A percentile compares a stretch with the other conserved stretches of the same genome.
Conservation (phyloP, 1,140 invertebrate genomes). For the Mya arenaria region DNA sequence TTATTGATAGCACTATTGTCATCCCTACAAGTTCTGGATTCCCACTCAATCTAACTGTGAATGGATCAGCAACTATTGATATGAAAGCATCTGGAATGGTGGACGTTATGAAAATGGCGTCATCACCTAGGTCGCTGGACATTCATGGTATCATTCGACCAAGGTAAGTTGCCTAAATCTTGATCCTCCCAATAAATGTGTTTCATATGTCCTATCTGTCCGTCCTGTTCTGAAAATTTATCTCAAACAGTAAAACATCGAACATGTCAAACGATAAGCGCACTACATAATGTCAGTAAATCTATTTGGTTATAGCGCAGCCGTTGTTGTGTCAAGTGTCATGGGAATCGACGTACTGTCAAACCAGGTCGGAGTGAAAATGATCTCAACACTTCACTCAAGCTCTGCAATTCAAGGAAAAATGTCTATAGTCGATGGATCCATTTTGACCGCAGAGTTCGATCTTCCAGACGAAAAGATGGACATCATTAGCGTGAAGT, state of each 20-base stretch:
- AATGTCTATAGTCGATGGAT: slow-evolving; percentile 86
- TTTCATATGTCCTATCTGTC: background rate
- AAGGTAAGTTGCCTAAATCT: slow-evolving; percentile 54
- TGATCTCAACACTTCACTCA: slow-evolving; percentile 91
- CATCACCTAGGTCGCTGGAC: slow-evolving; percentile 75
- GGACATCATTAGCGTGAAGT: slow-evolving; percentile 89
- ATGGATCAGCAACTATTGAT: slow-evolving; percentile 92
- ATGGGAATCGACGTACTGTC: slow-evolving; percentile 92
- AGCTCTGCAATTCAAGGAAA: slow-evolving; percentile 89
- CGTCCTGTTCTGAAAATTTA: too few relatives aligned
- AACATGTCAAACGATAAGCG: background rate
- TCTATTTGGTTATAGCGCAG: slow-evolving; percentile 84
- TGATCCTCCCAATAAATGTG: background rate
- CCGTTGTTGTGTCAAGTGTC: slow-evolving; percentile 89
- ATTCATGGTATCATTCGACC: slow-evolving; percentile 71
- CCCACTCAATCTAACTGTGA: slow-evolving; percentile 90
- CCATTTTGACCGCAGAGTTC: slow-evolving; percentile 87
- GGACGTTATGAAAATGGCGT: slow-evolving; percentile 84
- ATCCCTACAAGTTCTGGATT: slow-evolving; percentile 92
- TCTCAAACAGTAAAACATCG: too few relatives aligned
- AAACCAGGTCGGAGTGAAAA: slow-evolving; percentile 89
- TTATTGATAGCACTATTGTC: slow-evolving; percentile 92
- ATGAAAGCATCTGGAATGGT: slow-evolving; percentile 87
- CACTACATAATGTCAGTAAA: background rate
- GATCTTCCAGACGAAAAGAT: slow-evolving; percentile 91